Conservation (phyloP, 2,888 invertebrate species). For the Hartigia nigra region DNA sequence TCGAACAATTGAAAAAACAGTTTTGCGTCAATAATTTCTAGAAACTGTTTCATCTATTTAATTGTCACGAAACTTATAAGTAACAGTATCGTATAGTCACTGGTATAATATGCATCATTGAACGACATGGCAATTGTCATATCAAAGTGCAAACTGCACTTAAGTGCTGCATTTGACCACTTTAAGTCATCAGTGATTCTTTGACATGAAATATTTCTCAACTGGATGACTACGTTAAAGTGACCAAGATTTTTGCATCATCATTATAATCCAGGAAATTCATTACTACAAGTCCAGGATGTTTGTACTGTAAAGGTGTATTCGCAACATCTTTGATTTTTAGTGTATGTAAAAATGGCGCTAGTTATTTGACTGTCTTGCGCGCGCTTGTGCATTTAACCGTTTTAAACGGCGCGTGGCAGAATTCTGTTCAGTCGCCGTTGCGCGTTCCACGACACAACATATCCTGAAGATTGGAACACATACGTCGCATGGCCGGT, state of each 20-base stretch:
- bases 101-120: background rate
- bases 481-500: background rate
- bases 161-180: background rate
- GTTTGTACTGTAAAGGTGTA: background rate
- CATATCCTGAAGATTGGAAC: constrained; percentile 7
- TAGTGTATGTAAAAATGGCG: background rate
- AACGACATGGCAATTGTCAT: background rate
- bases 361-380: constrained; percentile 34
- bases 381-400: constrained; percentile 47
- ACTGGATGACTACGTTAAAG: background rate
- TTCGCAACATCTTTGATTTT: background rate
- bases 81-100: background rate
- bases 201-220: background rate
- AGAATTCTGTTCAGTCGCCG: constrained; percentile 46
- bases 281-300: background rate
- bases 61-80: background rate
- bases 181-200: background rate
- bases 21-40: background rate
- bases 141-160: background rate
- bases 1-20: constrained; percentile 6
- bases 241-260: background rate
- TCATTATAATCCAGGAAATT: background rate
- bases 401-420: constrained; percentile 41
- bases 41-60: background rate
- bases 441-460: constrained; percentile 43